These are phyloP conservation scores for Pipistrellus kuhlii DNA, from an alignment of 2,797 vertebrate species.

Conservation along the genomic window DNA sequence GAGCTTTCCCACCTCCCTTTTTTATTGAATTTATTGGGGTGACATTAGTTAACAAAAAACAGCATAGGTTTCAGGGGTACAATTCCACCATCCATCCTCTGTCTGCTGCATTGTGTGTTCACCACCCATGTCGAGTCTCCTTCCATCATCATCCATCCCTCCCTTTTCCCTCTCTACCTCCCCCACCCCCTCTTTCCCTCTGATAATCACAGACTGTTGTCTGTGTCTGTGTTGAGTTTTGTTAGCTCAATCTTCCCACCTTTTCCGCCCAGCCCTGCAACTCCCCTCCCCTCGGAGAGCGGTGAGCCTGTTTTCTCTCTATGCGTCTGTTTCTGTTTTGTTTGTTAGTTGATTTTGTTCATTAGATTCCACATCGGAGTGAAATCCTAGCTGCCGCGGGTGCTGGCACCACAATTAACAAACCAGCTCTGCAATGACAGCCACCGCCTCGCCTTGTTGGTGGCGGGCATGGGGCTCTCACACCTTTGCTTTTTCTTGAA, in stretches of 20 bases:
- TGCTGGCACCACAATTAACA: neutral
- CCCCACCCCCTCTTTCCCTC: neutral
- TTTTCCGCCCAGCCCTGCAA: neutral
- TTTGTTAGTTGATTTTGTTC: neutral
- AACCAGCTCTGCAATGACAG: neutral
- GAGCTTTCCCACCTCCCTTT: fast-evolving
- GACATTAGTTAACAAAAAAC: neutral
- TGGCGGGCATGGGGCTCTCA: neutral
- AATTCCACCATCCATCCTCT: neutral
- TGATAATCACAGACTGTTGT: neutral
- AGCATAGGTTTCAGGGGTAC: neutral
- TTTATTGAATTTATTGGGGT: neutral
- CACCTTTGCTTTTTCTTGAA: conserved; percentile 8
- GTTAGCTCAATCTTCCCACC: neutral
- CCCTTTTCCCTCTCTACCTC: neutral
- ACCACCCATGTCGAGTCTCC: neutral
- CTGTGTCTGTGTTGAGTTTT: too few relatives aligned
- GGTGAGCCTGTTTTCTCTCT: neutral
- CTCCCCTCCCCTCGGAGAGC: neutral
- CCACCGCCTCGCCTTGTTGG: neutral
- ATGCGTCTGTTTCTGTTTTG: neutral
- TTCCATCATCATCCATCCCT: too few relatives aligned
- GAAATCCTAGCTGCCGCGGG: neutral
- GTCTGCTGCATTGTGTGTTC: neutral
- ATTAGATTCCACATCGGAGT: neutral